A percentile compares a stretch with the other conserved stretches of the same genome.
Evolutionary conservation across 2,113 vertebrate genomes (phyloP).

Genomic region (Gymnarchus niloticus): DNA sequence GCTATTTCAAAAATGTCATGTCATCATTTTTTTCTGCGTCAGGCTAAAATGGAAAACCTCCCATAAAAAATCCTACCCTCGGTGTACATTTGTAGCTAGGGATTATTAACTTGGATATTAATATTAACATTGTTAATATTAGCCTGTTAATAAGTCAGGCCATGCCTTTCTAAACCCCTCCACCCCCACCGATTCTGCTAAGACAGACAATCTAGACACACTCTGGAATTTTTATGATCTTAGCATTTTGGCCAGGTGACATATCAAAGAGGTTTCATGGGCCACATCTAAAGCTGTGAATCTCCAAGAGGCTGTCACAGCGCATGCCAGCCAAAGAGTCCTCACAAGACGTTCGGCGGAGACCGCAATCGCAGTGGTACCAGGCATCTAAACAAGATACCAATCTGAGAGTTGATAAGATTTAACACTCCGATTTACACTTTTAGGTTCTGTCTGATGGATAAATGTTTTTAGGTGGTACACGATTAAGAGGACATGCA

Average conservation of each 20-base stretch:
- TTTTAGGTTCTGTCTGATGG: not conserved
- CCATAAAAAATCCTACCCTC: no score
- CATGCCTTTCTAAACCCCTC: not conserved
- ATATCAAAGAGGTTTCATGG: conserved; percentile 1
- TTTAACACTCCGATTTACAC: conserved; percentile 8
- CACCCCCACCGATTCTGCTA: no score
- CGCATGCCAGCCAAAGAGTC: not conserved
- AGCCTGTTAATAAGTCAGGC: not conserved
- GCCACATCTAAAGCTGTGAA: not conserved
- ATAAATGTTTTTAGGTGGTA: conserved; percentile 16
- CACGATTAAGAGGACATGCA: conserved; percentile 32
- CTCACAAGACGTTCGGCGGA: not conserved
- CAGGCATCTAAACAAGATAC: not conserved
- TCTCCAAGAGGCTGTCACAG: not conserved
- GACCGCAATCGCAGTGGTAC: no score
- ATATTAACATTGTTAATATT: conserved; percentile 7
- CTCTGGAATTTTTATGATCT: not conserved
- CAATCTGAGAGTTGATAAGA: not conserved
- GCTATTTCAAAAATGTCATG: not conserved
- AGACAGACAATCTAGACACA: not conserved
- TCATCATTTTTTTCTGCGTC: not conserved
- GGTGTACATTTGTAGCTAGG: no score
- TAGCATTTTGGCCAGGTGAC: not conserved
- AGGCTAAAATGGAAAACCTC: not conserved
- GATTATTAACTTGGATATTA: no score